Evolutionary conservation across 2,888 invertebrate species (phyloP).

Genomic region (Hirtodrosophila trivittata): DNA sequence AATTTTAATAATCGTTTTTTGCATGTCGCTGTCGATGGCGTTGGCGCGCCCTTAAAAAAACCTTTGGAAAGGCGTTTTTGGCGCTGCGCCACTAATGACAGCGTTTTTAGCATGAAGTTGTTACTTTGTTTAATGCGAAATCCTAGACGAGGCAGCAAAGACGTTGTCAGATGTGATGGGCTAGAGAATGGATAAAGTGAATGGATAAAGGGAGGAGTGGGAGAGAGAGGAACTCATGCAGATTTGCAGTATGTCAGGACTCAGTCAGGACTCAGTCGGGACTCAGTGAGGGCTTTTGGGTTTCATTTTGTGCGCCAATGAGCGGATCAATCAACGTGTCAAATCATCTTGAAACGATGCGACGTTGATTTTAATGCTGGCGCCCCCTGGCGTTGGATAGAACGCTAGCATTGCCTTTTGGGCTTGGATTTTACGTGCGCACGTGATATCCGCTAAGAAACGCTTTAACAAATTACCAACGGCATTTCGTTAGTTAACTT

Average conservation of each 20-base stretch:
- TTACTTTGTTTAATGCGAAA: constrained; percentile 75
- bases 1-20: constrained; percentile 60
- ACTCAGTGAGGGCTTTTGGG: constrained; percentile 45
- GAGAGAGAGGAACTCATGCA: constrained; percentile 34
- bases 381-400: constrained; percentile 3
- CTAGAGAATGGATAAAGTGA: background rate
- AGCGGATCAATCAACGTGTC: constrained; percentile 79
- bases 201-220: background rate
- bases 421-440: constrained; percentile 47
- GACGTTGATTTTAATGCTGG: constrained; percentile 62
- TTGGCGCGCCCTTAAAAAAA: constrained; percentile 56
- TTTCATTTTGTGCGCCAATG: constrained; percentile 76
- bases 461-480: constrained; percentile 76
- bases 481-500: constrained; percentile 63
- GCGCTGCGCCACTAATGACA: constrained; percentile 56
- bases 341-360: constrained; percentile 74
- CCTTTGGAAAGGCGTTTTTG: constrained; percentile 42
- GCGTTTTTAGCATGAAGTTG: constrained; percentile 62
- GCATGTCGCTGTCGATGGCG: constrained; percentile 44
- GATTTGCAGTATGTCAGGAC: constrained; percentile 51
- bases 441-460: constrained; percentile 77
- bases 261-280: constrained; percentile 48
- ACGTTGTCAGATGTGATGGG: constrained; percentile 22
- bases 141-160: constrained; percentile 56
- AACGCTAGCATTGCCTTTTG: background rate